Percentiles rank a stretch among this genome's conserved stretches.
These are phyloP conservation scores for Tragelaphus strepsiceros DNA, from an alignment of 2,113 vertebrate genomes.

Conservation along the genomic window DNA sequence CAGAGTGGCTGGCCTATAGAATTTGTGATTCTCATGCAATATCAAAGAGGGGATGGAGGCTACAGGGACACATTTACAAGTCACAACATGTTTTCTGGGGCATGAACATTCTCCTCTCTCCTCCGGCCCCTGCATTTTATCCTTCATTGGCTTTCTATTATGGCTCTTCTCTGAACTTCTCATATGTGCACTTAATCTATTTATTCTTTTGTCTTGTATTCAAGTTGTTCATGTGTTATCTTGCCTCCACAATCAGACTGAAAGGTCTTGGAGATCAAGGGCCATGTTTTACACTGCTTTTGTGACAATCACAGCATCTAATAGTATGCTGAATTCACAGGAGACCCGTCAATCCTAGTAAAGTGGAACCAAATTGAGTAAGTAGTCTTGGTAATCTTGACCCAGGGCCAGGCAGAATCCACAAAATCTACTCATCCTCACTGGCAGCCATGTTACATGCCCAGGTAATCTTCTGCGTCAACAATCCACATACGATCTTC, in stretches of 20 bases:
- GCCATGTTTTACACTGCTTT: slow-evolving; percentile 19
- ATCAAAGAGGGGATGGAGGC: neutral
- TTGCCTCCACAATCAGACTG: neutral
- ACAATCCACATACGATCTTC: neutral
- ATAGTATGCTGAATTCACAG: neutral
- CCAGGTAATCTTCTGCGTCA: neutral
- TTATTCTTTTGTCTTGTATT: slow-evolving; percentile 48
- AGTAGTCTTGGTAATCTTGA: slow-evolving; percentile 14
- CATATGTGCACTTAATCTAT: neutral
- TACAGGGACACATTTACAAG: neutral
- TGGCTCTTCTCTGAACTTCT: neutral
- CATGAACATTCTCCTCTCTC: slow-evolving; percentile 9
- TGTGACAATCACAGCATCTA: neutral
- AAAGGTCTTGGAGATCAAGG: slow-evolving; percentile 29
- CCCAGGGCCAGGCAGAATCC: neutral
- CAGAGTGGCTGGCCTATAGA: neutral
- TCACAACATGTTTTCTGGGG: slow-evolving; percentile 41
- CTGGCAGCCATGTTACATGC: neutral
- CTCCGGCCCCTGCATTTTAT: neutral
- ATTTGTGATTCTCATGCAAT: neutral
- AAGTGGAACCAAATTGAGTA: neutral
- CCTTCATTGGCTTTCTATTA: slow-evolving; percentile 7
- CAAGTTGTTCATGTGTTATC: slow-evolving; percentile 16
- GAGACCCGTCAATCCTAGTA: neutral
- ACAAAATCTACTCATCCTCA: neutral